phyloP scores from a whole-genome alignment of 2,888 invertebrate genomes.

The Dione vanillae region DNA sequence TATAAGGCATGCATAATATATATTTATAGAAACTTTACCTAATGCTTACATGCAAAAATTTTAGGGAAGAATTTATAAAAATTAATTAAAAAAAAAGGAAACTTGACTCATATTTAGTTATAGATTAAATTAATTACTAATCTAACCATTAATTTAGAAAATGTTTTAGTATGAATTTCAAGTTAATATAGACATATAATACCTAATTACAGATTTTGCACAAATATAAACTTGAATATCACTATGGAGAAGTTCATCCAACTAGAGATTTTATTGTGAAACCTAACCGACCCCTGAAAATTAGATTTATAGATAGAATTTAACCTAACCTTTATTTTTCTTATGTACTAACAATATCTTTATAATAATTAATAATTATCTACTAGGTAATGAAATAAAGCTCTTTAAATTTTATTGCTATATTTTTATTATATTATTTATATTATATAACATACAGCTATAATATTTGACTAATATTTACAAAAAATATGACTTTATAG shows the following conservation, averaged over 20 bases:
- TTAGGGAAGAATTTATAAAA: too few species aligned
- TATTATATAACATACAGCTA: constrained; percentile 5
- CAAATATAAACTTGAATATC: constrained; percentile 86
- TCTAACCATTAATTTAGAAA: too few species aligned
- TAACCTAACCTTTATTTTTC: constrained; percentile 45
- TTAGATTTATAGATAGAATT: constrained; percentile 86
- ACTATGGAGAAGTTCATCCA: constrained; percentile 86
- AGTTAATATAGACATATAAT: neutral
- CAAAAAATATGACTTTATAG: constrained; percentile 3
- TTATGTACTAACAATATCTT: constrained; percentile 1
- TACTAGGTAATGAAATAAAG: constrained; percentile 23
- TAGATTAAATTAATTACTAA: too few species aligned
- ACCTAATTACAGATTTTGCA: constrained; percentile 78
- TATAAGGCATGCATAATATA: too few species aligned
- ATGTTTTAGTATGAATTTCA: too few species aligned
- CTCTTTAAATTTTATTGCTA: constrained; percentile 6
- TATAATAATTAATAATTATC: constrained; percentile 4
- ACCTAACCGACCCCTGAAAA: constrained; percentile 85
- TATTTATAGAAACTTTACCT: too few species aligned
- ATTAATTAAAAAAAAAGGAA: too few species aligned
- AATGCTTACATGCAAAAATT: too few species aligned
- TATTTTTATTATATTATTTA: constrained; percentile 12
- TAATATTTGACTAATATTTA: constrained; percentile 20
- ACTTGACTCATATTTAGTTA: too few species aligned
- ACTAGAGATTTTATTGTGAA: constrained; percentile 84